A percentile compares a stretch with the other conserved stretches of the same genome.
Conservation (phyloP, 2,888 invertebrate species). For the Campoletis raptor region DNA sequence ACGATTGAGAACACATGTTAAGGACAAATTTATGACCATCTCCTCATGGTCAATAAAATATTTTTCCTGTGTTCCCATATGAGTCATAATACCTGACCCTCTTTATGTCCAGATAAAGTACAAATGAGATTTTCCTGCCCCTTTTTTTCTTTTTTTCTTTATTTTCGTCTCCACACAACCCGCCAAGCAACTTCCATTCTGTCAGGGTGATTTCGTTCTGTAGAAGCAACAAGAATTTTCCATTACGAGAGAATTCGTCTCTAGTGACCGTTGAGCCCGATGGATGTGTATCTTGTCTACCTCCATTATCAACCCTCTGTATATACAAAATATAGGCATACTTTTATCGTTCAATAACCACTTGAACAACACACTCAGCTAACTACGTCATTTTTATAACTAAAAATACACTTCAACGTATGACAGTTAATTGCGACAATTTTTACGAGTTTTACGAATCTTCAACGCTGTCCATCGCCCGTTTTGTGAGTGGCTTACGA, state of each 20-base stretch:
- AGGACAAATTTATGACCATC: conserved; percentile 1
- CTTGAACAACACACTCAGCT: conserved; percentile 15
- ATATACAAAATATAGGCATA: not conserved
- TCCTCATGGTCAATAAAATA: conserved; percentile 14
- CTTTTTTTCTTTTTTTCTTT: conserved; percentile 1
- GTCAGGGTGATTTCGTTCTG: conserved; percentile 14
- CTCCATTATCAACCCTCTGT: conserved; percentile 16
- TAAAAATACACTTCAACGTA: not conserved
- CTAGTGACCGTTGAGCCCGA: conserved; percentile 32
- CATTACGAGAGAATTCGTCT: conserved; percentile 49
- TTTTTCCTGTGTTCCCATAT: not conserved
- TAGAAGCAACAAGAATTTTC: conserved; percentile 52
- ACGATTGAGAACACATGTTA: conserved; percentile 4
- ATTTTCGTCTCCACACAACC: conserved; percentile 35
- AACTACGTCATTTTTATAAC: not conserved
- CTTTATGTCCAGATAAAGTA: conserved; percentile 22
- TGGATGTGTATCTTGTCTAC: conserved; percentile 31
- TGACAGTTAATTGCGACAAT: not conserved
- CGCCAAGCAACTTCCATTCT: conserved; percentile 15
- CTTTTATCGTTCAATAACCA: conserved; percentile 23
- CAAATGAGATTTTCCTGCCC: conserved; percentile 43
- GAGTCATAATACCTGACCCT: conserved; percentile 28
- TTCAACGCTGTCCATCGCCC: not conserved
- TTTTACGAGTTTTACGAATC: not conserved
- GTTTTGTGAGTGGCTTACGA: not conserved